Conservation (phyloP, 2,113 vertebrate species). For the Varanus salvator region DNA sequence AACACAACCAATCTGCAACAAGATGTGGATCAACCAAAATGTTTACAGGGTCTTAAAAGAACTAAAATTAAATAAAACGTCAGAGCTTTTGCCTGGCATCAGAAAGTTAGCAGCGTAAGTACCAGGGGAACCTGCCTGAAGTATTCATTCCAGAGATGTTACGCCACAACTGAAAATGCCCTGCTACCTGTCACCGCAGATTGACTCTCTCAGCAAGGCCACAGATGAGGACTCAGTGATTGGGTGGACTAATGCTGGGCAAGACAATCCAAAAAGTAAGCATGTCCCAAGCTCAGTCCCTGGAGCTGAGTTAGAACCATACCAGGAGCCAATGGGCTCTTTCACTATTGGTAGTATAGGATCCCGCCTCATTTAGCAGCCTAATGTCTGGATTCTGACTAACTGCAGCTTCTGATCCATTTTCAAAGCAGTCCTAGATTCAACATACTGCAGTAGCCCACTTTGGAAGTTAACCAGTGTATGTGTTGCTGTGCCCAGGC, state of each 20-base stretch:
- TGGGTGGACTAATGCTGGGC: not conserved
- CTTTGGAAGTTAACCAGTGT: too few species aligned
- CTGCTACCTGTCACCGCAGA: not conserved
- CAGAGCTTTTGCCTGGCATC: not conserved
- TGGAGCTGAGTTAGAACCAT: not conserved
- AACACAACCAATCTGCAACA: not conserved
- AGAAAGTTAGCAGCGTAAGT: not conserved
- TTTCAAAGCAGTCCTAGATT: not conserved
- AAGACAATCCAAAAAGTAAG: not conserved
- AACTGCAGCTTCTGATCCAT: not conserved
- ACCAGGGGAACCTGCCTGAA: not conserved
- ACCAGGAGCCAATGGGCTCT: not conserved
- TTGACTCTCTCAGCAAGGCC: not conserved
- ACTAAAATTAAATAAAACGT: not conserved
- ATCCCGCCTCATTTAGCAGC: not conserved
- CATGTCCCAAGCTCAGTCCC: not conserved
- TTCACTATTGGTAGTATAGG: not conserved
- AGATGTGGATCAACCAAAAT: not conserved
- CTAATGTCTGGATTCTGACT: not conserved
- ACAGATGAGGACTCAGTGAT: not conserved
- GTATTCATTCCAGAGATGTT: not conserved
- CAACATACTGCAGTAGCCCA: too few species aligned
- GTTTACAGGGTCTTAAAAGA: not conserved
- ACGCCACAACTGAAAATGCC: not conserved
- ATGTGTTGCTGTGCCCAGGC: too few species aligned